Conservation (phyloP, 1,140 invertebrate genomes). For the Heliconius hermathena region DNA sequence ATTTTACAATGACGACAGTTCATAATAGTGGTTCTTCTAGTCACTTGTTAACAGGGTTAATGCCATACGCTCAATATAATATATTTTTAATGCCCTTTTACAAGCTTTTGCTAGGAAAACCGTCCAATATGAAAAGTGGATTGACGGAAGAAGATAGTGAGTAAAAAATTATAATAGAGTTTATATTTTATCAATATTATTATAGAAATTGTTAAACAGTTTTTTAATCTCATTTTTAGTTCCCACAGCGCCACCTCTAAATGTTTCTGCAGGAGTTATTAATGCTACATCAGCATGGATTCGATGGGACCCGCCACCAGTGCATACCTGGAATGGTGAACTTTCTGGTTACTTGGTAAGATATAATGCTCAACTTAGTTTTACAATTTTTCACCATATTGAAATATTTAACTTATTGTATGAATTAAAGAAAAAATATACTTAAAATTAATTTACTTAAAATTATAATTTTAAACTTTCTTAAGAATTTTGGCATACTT, state of each 20-base stretch:
- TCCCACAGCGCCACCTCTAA: slow-evolving; percentile 87
- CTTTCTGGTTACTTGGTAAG: slow-evolving; percentile 90
- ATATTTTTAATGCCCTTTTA: slow-evolving; percentile 91
- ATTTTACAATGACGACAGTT: slow-evolving; percentile 84
- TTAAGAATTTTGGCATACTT: not conserved
- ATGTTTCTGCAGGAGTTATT: slow-evolving; percentile 89
- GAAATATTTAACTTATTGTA: not conserved
- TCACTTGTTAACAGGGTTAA: slow-evolving; percentile 84
- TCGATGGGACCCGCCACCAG: slow-evolving; percentile 89
- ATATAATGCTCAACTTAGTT: not conserved
- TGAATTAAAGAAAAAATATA: not conserved
- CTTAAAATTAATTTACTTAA: not conserved
- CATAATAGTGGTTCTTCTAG: slow-evolving; percentile 85
- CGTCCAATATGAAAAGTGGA: slow-evolving; percentile 88
- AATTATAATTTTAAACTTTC: not conserved
- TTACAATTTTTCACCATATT: not conserved
- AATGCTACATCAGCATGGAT: slow-evolving; percentile 89
- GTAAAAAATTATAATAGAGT: slow-evolving; percentile 38
- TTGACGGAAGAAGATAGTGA: slow-evolving; percentile 89
- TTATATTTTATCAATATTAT: not conserved
- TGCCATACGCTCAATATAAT: slow-evolving; percentile 88
- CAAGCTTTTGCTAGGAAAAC: slow-evolving; percentile 88
- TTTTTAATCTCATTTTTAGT: slow-evolving; percentile 48
- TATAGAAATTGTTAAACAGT: not conserved
- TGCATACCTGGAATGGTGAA: slow-evolving; percentile 88